Percentiles rank a stretch among this genome's conserved stretches.
phyloP scores from a whole-genome alignment of 2,888 invertebrate species.

The Coleophora deauratella region DNA sequence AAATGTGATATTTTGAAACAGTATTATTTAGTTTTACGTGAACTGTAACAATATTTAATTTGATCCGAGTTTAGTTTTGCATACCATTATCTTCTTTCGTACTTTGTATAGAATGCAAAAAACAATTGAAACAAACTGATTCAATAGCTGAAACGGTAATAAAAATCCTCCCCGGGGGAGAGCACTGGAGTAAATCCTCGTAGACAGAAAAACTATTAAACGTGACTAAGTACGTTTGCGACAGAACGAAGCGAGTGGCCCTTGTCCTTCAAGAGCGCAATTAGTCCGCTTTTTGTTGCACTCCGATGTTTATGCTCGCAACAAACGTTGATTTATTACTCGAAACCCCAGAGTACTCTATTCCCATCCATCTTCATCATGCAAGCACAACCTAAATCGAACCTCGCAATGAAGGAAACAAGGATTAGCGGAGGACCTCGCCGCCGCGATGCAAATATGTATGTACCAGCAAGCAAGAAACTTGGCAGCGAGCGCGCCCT shows the following conservation, averaged over 20 bases:
- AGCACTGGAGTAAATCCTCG: conserved; percentile 28
- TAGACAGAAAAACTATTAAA: conserved; percentile 59
- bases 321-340: conserved; percentile 61
- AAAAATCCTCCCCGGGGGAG: conserved; percentile 23
- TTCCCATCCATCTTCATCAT: background rate
- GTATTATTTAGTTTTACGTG: no score
- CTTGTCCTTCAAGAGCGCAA: conserved; percentile 68
- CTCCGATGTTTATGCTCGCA: conserved; percentile 55
- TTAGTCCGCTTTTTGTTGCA: conserved; percentile 68
- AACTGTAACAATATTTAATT: no score
- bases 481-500: conserved; percentile 54
- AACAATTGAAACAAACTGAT: conserved; percentile 25
- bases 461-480: conserved; percentile 54
- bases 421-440: no score
- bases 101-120: no score
- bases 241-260: conserved; percentile 52
- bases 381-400: no score
- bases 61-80: no score
- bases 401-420: no score
- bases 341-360: conserved; percentile 7
- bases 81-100: no score
- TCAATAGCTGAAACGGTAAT: conserved; percentile 17
- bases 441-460: conserved; percentile 50
- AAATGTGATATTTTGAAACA: no score
- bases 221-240: conserved; percentile 66